Evolutionary conservation across 2,113 vertebrate species (phyloP), one percentile per base, ranked within the genome.

Genomic region (Phaethon lepturus): DNA sequence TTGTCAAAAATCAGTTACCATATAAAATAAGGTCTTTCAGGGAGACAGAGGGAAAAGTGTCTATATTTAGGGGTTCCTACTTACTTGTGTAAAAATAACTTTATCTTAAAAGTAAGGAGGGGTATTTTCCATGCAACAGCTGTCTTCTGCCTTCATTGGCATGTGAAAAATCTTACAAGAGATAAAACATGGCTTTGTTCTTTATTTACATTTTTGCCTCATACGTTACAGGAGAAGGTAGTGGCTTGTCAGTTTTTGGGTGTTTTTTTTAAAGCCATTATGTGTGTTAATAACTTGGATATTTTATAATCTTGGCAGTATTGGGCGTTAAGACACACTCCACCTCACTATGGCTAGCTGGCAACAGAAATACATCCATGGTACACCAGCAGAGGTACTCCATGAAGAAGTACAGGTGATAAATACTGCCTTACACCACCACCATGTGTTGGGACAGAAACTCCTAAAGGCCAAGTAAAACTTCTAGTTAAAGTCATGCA

Each of bases 301-400:
- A 9, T 71, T 85, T 29, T 58, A 13, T 38, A 52, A 42, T 33
- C 17, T 11, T n/a, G n/a, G 55, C 45, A 56, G 10, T 25, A 13
- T 23, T 25, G 5, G 17, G 28, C 3, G 8, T 42, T 47, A 10
- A 10, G 0, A 10, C 24, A 49, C 13, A 7, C 7, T 23, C 6
- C 8, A 3, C 10, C 8, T 55, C 1, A 1, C 15, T n/a, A 1
- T 6, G 5, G 31, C 55, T 13, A 13, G 42, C 20, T 20, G 17
- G 9, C 23, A 62, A 11, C 14, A 58, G 25, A 35, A 44, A 2
- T n/a, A 12, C 42, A 28, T 8, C 52, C 31, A 0, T 9, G 11
- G 24, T 13, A 17, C 2, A 28, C 2, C 52, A 81, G 28, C 26
- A 63, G 53, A 50, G 31, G 14, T 23, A n/a, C 28, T 33, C 24